These are phyloP conservation scores for Stenoptilia bipunctidactyla DNA, from an alignment of 2,888 invertebrate genomes.

Conservation along the genomic window DNA sequence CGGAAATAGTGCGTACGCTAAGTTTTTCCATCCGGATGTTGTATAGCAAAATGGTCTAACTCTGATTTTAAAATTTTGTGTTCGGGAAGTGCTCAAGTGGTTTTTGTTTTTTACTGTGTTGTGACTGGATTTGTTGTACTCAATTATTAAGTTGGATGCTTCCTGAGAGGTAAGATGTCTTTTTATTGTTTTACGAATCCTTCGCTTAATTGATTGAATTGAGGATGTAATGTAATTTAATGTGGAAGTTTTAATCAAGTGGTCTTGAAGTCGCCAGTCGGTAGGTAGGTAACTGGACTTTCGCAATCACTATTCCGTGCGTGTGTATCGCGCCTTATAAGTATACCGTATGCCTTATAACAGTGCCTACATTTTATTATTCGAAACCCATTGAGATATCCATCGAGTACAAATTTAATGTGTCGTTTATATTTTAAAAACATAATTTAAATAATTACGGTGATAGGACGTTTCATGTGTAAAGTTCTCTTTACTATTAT, in stretches of 20 bases:
- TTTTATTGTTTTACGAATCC: not conserved
- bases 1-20: conserved; percentile 1
- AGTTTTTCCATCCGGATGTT: not conserved
- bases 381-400: too few species aligned
- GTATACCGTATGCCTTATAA: conserved; percentile 23
- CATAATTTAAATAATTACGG: too few species aligned
- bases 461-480: too few species aligned
- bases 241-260: conserved; percentile 5
- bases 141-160: conserved; percentile 36
- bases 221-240: not conserved
- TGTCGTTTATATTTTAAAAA: too few species aligned
- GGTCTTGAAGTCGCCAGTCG: conserved; percentile 22
- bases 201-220: not conserved
- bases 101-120: conserved; percentile 51
- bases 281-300: conserved; percentile 56
- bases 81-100: conserved; percentile 46
- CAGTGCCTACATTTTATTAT: too few species aligned
- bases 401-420: too few species aligned
- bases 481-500: too few species aligned
- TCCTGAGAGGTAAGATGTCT: not conserved
- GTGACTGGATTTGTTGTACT: conserved; percentile 60
- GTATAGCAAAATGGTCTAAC: not conserved
- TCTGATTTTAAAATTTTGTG: conserved; percentile 34
- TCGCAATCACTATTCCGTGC: conserved; percentile 63
- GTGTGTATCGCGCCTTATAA: conserved; percentile 52